phyloP scores from a whole-genome alignment of 2,113 vertebrate species.

The Neopipo cinnamomea region DNA sequence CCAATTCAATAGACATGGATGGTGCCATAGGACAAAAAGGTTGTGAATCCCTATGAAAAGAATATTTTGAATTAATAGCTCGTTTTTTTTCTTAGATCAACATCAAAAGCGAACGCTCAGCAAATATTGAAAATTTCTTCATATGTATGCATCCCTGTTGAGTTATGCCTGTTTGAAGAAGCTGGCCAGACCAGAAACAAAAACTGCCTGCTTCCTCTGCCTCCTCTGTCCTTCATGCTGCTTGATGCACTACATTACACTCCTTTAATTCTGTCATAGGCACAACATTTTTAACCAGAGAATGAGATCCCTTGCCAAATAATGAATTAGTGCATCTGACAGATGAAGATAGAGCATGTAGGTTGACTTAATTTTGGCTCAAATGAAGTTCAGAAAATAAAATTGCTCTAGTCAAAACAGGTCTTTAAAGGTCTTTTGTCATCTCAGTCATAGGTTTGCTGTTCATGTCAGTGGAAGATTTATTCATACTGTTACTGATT shows the following conservation, averaged over 20 bases:
- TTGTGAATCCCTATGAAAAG: neutral
- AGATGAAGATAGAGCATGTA: neutral
- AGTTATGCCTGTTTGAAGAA: neutral
- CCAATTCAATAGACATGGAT: neutral
- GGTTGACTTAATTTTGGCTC: neutral
- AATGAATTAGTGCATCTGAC: neutral
- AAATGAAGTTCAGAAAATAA: neutral
- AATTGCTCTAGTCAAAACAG: neutral
- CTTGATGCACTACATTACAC: neutral
- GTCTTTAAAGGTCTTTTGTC: neutral
- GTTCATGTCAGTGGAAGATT: neutral
- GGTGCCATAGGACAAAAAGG: neutral
- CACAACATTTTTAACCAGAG: neutral
- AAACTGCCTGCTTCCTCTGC: neutral
- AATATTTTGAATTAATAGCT: neutral
- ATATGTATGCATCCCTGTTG: neutral
- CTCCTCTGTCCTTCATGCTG: neutral
- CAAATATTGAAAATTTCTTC: neutral
- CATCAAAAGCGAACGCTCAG: neutral
- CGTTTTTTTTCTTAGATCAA: neutral
- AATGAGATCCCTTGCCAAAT: neutral
- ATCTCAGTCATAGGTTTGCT: neutral
- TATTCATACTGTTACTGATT: neutral
- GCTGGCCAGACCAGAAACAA: neutral
- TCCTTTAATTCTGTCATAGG: neutral